Evolutionary conservation across 2,113 vertebrate genomes (phyloP).

Genomic region (Lanius collurio): DNA sequence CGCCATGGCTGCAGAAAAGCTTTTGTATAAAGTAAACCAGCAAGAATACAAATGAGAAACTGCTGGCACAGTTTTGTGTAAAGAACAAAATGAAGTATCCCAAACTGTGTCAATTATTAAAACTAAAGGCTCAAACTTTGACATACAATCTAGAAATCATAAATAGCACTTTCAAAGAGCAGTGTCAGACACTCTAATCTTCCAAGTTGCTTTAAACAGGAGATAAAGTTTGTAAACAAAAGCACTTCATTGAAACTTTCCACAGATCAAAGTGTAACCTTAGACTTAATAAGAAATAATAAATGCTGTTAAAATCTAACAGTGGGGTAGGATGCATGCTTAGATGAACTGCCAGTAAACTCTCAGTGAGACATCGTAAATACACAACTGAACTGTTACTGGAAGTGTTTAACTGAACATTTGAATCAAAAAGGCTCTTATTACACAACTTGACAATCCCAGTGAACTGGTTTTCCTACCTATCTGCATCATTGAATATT

Average conservation of each 20-base stretch:
- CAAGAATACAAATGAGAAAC: slow-evolving; percentile 54
- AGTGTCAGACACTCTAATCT: slow-evolving; percentile 38
- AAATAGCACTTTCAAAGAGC: slow-evolving; percentile 50
- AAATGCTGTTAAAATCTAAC: slow-evolving; percentile 35
- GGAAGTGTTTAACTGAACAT: background rate
- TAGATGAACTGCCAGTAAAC: slow-evolving; percentile 11
- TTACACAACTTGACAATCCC: background rate
- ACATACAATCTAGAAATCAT: slow-evolving; percentile 51
- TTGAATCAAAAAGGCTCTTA: background rate
- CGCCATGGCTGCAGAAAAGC: background rate
- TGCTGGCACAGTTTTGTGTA: slow-evolving; percentile 16
- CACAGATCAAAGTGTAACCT: slow-evolving; percentile 51
- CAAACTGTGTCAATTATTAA: slow-evolving; percentile 51
- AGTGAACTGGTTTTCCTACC: background rate
- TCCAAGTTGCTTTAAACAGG: slow-evolving; percentile 35
- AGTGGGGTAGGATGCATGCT: background rate
- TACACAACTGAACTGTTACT: background rate
- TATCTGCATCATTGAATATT: background rate
- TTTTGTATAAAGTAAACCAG: slow-evolving; percentile 47
- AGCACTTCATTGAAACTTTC: slow-evolving; percentile 49
- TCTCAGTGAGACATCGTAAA: background rate
- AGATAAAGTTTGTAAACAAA: slow-evolving; percentile 62
- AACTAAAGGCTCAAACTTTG: slow-evolving; percentile 50
- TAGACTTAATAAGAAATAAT: slow-evolving; percentile 43
- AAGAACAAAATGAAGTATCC: slow-evolving; percentile 45